phyloP scores from a whole-genome alignment of 2,888 invertebrate genomes.

The Lithosia quadra region DNA sequence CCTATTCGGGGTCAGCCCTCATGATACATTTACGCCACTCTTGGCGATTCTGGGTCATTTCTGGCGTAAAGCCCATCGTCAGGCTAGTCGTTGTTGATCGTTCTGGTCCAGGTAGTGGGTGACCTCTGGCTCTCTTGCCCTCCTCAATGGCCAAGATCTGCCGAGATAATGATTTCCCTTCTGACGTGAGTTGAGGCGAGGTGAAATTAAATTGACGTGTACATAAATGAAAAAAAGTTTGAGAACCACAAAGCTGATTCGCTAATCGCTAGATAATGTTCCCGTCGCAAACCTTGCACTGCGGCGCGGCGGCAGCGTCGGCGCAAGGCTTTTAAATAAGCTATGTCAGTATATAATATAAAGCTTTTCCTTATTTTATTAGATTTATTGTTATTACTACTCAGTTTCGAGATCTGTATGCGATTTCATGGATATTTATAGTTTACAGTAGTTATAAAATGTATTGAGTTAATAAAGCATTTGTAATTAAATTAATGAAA shows the following conservation, averaged over 20 bases:
- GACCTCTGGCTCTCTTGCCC: too few relatives aligned
- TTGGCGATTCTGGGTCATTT: too few relatives aligned
- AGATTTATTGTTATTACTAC: constrained; percentile 31
- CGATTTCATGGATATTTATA: background rate
- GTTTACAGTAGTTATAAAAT: background rate
- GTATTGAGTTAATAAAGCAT: too few relatives aligned
- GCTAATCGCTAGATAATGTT: constrained; percentile 62
- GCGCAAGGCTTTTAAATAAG: constrained; percentile 41
- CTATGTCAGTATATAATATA: constrained; percentile 26
- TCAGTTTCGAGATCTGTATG: background rate
- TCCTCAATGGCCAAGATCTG: too few relatives aligned
- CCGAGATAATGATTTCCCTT: too few relatives aligned
- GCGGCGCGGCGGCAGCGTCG: constrained; percentile 40
- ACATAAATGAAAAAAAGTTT: constrained; percentile 38
- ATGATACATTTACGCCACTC: too few relatives aligned
- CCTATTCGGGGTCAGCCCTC: too few relatives aligned
- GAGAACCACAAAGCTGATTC: constrained; percentile 46
- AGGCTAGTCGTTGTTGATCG: too few relatives aligned
- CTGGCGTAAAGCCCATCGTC: too few relatives aligned
- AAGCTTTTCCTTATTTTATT: constrained; percentile 31
- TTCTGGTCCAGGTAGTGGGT: too few relatives aligned
- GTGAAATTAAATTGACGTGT: too few relatives aligned
- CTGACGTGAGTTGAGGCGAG: too few relatives aligned
- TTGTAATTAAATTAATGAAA: background rate
- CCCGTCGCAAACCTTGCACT: constrained; percentile 57